Evolutionary conservation across 2,797 vertebrate species (phyloP).

Genomic region (Antrozous pallidus): DNA sequence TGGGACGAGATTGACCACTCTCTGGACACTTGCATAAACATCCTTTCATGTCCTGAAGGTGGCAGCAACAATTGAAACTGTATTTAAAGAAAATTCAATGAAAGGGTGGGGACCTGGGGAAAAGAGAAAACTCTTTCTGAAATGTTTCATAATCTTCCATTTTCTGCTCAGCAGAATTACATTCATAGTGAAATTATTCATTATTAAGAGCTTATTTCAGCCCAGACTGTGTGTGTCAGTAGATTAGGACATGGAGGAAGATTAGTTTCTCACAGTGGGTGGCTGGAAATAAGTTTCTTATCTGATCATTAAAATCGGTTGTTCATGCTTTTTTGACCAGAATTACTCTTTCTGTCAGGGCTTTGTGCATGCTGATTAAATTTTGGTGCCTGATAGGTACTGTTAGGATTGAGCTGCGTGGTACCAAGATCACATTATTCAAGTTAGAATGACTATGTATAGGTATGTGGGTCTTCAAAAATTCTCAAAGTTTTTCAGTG

Average conservation of each 20-base stretch:
- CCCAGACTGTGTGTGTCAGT: constrained; percentile 76
- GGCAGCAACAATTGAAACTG: constrained; percentile 68
- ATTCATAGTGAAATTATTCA: constrained; percentile 78
- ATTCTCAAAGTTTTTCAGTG: neutral
- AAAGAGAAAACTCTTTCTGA: constrained; percentile 60
- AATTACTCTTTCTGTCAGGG: constrained; percentile 79
- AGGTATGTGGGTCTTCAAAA: neutral
- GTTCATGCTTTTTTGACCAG: constrained; percentile 78
- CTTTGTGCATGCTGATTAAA: constrained; percentile 65
- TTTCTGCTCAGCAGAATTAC: constrained; percentile 79
- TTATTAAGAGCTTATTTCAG: constrained; percentile 84
- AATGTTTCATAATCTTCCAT: constrained; percentile 76
- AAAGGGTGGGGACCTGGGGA: neutral
- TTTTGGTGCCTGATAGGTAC: neutral
- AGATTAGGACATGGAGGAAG: constrained; percentile 80
- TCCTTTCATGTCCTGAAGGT: constrained; percentile 61
- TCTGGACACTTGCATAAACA: neutral
- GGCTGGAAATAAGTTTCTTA: constrained; percentile 78
- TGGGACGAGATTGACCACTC: neutral
- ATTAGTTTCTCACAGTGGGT: constrained; percentile 78
- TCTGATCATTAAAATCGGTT: constrained; percentile 81
- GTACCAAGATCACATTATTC: constrained; percentile 61
- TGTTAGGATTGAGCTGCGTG: constrained; percentile 74
- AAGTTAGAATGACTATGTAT: constrained; percentile 41
- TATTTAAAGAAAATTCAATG: neutral